Evolutionary conservation across 2,888 invertebrate genomes (phyloP).

Genomic region (Orthonychiurus folsomi): DNA sequence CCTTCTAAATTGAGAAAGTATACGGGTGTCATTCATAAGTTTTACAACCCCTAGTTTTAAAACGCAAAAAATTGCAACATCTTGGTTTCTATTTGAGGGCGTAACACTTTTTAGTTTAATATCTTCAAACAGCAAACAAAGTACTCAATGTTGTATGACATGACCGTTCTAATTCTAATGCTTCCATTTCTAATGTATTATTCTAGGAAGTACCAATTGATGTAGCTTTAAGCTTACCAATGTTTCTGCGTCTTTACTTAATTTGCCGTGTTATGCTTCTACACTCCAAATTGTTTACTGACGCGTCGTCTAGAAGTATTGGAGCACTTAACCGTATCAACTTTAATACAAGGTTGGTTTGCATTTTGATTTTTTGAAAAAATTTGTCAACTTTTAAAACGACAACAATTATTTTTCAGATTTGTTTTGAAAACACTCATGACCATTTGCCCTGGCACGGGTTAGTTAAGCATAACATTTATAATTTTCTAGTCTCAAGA

Average conservation of each 20-base stretch:
- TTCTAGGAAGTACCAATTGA: constrained; percentile 72
- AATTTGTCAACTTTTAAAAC: no score
- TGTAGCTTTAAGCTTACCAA: constrained; percentile 93
- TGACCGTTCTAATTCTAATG: no score
- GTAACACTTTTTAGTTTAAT: no score
- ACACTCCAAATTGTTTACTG: constrained; percentile 98
- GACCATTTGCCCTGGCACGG: constrained; percentile 96
- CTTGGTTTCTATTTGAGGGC: no score
- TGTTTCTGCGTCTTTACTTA: constrained; percentile 98
- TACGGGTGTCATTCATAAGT: no score
- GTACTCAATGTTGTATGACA: constrained; percentile 1
- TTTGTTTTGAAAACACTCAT: constrained; percentile 96
- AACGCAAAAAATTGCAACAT: constrained; percentile 7
- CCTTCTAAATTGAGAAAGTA: no score
- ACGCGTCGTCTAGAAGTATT: constrained; percentile 96
- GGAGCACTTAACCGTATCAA: constrained; percentile 90
- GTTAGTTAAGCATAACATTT: background rate
- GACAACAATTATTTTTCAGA: constrained; percentile 43
- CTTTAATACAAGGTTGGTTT: constrained; percentile 69
- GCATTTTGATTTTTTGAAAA: no score
- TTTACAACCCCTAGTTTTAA: no score
- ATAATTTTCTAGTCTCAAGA: background rate
- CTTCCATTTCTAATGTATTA: background rate
- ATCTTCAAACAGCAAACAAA: no score
- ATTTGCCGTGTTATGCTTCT: constrained; percentile 99